phyloP scores from a whole-genome alignment of 35 echinoderm and acorn worm genomes.

The Eucidaris tribuloides region DNA sequence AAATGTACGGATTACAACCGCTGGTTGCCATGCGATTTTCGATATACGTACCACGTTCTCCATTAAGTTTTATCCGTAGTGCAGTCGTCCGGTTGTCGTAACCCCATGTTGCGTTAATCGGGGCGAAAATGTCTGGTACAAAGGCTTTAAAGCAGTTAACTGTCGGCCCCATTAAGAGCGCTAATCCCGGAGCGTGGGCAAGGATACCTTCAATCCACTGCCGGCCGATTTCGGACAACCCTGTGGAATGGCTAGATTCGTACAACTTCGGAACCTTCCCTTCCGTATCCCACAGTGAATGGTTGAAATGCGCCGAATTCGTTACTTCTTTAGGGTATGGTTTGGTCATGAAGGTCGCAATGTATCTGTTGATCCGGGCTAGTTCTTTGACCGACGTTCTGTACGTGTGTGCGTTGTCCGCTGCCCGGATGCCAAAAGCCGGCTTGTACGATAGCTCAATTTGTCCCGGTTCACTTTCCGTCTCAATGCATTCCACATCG shows the following conservation, averaged over 20 bases:
- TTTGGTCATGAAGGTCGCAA: conserved; percentile 52
- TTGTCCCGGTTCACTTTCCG: conserved; percentile 45
- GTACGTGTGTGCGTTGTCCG: conserved; percentile 66
- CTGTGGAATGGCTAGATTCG: conserved; percentile 24
- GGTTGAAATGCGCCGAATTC: conserved; percentile 44
- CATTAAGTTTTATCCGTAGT: conserved; percentile 38
- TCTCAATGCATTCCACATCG: conserved; percentile 51
- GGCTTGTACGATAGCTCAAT: conserved; percentile 59
- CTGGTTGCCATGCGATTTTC: conserved; percentile 43
- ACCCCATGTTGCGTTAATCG: conserved; percentile 57
- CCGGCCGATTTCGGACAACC: conserved; percentile 46
- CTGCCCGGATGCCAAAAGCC: conserved; percentile 51
- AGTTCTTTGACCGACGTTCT: conserved; percentile 64
- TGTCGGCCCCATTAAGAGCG: conserved; percentile 40
- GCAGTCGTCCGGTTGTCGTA: conserved; percentile 52
- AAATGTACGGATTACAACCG: conserved; percentile 46
- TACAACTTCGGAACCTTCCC: conserved; percentile 27
- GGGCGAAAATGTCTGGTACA: conserved; percentile 16
- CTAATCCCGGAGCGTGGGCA: conserved; percentile 45
- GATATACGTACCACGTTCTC: conserved; percentile 25
- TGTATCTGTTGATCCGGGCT: conserved; percentile 21
- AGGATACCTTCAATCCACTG: conserved; percentile 62
- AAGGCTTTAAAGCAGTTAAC: conserved; percentile 48
- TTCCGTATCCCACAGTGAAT: conserved; percentile 57
- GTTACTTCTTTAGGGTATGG: conserved; percentile 27